Percentiles rank a stretch among this genome's conserved stretches.
Evolutionary conservation across 2,888 invertebrate species (phyloP).

Genomic region (Oligia latruncula): DNA sequence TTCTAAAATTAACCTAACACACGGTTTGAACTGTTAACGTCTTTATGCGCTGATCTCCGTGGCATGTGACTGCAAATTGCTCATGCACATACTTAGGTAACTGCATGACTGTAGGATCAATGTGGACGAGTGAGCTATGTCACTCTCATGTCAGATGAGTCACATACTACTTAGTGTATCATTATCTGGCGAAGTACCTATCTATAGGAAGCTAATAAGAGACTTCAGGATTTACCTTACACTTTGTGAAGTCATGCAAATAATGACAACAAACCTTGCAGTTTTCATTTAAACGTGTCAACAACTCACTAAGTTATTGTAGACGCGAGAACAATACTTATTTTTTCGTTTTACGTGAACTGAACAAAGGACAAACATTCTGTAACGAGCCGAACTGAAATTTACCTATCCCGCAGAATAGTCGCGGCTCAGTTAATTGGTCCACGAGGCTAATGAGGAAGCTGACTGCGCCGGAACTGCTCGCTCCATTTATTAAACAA

Average conservation of each 20-base stretch:
- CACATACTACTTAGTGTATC: conserved; percentile 25
- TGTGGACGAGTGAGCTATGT: conserved; percentile 52
- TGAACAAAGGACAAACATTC: conserved; percentile 53
- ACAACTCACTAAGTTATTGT: conserved; percentile 2
- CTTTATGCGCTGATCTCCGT: conserved; percentile 48
- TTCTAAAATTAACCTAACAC: conserved; percentile 56
- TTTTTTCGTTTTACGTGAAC: conserved; percentile 35
- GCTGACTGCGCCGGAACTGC: conserved; percentile 88
- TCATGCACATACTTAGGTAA: conserved; percentile 56
- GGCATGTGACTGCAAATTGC: conserved; percentile 59
- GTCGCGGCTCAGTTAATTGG: conserved; percentile 83
- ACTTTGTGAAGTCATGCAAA: background rate
- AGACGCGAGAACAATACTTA: conserved; percentile 10
- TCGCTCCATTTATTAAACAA: conserved; percentile 86
- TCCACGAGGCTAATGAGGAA: conserved; percentile 87
- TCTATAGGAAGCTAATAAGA: background rate
- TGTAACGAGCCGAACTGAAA: conserved; percentile 64
- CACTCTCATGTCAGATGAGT: conserved; percentile 45
- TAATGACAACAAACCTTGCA: background rate
- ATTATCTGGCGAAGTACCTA: conserved; percentile 23
- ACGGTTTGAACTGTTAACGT: conserved; percentile 23
- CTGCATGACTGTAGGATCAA: conserved; percentile 42
- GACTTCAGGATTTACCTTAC: background rate
- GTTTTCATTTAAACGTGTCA: background rate
- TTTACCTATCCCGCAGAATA: conserved; percentile 84